These are phyloP conservation scores for Sycobia sp. DNA, from an alignment of 1,140 invertebrate species.

Conservation along the genomic window DNA sequence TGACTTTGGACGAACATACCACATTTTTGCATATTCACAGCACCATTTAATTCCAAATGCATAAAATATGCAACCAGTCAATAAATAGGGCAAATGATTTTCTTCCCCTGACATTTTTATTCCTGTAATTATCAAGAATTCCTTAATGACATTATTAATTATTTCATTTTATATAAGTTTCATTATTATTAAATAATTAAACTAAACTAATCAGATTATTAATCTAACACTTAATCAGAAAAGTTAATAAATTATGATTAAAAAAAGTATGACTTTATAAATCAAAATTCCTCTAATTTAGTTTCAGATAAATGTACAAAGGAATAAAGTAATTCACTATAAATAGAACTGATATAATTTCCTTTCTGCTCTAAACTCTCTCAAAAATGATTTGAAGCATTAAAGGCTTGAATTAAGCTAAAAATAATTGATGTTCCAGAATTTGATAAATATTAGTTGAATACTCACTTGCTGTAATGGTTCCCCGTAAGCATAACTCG, in stretches of 20 bases:
- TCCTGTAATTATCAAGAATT: conserved; percentile 12
- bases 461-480: conserved; percentile 14
- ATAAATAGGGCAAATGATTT: conserved; percentile 41
- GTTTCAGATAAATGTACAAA: no score
- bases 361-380: no score
- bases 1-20: conserved; percentile 37
- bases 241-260: no score
- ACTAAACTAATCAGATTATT: not conserved
- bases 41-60: conserved; percentile 53
- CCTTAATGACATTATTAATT: conserved; percentile 5
- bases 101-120: conserved; percentile 36
- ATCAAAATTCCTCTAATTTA: no score
- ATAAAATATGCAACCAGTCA: conserved; percentile 50
- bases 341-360: no score
- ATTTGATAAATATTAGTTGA: no score
- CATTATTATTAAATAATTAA: not conserved
- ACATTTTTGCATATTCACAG: conserved; percentile 49
- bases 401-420: no score
- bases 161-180: not conserved
- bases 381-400: no score
- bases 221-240: no score
- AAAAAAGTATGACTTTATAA: no score
- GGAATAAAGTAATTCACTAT: no score
- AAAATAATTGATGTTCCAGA: no score
- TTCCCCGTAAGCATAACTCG: conserved; percentile 15